Base-by-base conservation (phyloP, 2,113 vertebrate species). In the Etia nguti region DNA sequence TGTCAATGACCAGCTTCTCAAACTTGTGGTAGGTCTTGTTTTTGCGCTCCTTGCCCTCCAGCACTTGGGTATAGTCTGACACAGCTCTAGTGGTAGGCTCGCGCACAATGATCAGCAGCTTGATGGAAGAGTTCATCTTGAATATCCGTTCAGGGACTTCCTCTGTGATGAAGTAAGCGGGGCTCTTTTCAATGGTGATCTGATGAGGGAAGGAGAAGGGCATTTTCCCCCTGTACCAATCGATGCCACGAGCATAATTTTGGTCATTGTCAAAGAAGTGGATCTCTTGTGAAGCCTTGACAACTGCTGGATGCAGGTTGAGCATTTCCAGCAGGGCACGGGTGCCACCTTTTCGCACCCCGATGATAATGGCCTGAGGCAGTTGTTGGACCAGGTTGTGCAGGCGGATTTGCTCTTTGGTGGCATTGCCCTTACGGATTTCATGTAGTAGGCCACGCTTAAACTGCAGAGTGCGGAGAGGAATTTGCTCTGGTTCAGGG, bases 181-280 rank as follows among this genome's bases (percentile, higher is more conserved):
- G 98, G 92, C 98, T 99, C 94, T 99, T 99, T 94, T 99, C 98
- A 81, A 99, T 98, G 75, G 98, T 99, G 94, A 98, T 98, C 96
- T 99, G 98, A 94, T 98, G 96, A 80, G 97, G 97, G 93, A 98
- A 98, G 89, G 98, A 99, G 93, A 98, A 98, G 85, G 98, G 98
- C 98, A 99, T 99, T 96, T 99, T 98, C 93, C 97, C 97, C 80
- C 98, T 90, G 93, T 99, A 99, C 98, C 98, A 99, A 90, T 98
- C 97, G 68, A 97, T 97, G 73, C 98, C 98, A 79, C 97, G 97
- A 85, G 97, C 98, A 54, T 99, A 99, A 93, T 99, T 99, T 93
- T 97, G 97, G 65, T 99, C 98, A 7, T 98, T 99, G 95, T 99
- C 98, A 81, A 99, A 99, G 95, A 99, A 99, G 92, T 99, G 98